These are phyloP conservation scores for Maniola jurtina DNA, from an alignment of 1,140 invertebrate genomes.

Conservation along the genomic window DNA sequence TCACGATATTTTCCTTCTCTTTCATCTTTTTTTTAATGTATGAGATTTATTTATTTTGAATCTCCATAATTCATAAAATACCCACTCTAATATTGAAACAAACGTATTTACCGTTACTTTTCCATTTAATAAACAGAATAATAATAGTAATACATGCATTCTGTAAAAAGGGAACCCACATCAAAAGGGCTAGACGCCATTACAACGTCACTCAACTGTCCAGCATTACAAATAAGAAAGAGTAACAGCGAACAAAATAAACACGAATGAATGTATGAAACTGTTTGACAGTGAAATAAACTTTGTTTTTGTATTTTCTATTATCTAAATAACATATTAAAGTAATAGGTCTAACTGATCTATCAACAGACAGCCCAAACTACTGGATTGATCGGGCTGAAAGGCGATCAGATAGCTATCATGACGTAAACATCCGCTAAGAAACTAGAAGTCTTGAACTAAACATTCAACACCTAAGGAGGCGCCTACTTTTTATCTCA, in stretches of 20 bases:
- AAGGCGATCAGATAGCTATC: no score
- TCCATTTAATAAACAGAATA: constrained; percentile 7
- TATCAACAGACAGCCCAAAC: neutral
- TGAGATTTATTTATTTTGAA: neutral
- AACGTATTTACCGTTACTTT: neutral
- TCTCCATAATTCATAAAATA: no score
- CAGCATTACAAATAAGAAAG: constrained; percentile 35
- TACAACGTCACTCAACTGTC: constrained; percentile 38
- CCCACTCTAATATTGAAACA: neutral
- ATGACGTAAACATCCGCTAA: no score
- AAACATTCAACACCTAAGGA: no score
- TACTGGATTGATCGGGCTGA: no score
- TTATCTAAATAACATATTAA: neutral
- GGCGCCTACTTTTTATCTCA: no score
- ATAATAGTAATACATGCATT: constrained; percentile 30
- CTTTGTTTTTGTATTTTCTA: neutral
- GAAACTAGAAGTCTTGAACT: no score
- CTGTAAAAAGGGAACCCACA: constrained; percentile 35
- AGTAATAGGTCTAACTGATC: neutral
- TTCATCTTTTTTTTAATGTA: no score
- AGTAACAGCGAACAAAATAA: constrained; percentile 30
- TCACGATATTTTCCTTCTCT: no score
- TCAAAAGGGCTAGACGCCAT: constrained; percentile 39
- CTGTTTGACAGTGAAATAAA: constrained; percentile 14
- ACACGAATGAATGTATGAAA: constrained; percentile 18